phyloP scores from a whole-genome alignment of 2,113 vertebrate species.

The Chrysochloris asiatica region DNA sequence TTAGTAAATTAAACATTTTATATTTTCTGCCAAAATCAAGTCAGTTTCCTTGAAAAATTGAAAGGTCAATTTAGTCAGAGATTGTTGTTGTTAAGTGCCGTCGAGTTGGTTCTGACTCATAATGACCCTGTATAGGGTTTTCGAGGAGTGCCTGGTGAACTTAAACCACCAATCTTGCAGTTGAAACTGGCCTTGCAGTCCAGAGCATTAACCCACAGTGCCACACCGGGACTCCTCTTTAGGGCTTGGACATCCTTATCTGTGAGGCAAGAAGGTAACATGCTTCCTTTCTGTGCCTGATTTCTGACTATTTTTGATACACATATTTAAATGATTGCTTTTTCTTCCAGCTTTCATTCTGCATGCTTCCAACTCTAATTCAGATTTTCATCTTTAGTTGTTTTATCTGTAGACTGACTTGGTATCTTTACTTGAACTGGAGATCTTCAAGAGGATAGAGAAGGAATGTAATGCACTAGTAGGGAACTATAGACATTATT shows the following conservation, averaged over 20 bases:
- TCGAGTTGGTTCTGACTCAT: too few species aligned
- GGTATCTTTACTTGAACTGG: background rate
- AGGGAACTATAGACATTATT: slow-evolving; percentile 25
- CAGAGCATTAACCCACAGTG: too few species aligned
- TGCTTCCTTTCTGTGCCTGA: background rate
- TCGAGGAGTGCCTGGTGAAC: too few species aligned
- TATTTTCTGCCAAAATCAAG: slow-evolving; percentile 9
- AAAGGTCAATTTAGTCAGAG: slow-evolving; percentile 2
- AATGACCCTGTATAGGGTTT: too few species aligned
- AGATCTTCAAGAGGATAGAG: slow-evolving; percentile 18
- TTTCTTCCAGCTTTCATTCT: background rate
- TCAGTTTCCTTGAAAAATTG: background rate
- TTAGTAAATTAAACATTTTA: background rate
- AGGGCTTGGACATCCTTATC: background rate
- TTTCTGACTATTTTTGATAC: slow-evolving; percentile 31
- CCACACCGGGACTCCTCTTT: slow-evolving; percentile 30
- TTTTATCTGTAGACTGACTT: background rate
- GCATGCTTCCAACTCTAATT: slow-evolving; percentile 1
- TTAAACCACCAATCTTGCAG: too few species aligned
- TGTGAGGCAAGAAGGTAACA: background rate
- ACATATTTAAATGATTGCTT: background rate
- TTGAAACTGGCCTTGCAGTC: too few species aligned
- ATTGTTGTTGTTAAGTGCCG: too few species aligned
- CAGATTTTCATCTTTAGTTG: slow-evolving; percentile 45
- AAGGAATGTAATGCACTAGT: slow-evolving; percentile 16